Conservation (phyloP, 2,888 invertebrate species). For the Synergus itoensis region DNA sequence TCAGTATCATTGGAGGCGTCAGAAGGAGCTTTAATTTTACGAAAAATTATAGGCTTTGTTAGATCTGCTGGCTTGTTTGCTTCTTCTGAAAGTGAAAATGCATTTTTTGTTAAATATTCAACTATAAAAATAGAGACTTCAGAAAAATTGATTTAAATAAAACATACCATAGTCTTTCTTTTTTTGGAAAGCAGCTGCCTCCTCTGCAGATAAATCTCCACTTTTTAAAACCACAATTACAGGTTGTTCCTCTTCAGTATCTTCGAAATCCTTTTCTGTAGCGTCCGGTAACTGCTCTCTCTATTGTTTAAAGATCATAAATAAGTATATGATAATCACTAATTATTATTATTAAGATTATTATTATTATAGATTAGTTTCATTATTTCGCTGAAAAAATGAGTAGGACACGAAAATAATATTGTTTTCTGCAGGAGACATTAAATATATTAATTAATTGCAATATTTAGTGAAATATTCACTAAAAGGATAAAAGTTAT, state of each 20-base stretch:
- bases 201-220: constrained; percentile 81
- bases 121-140: background rate
- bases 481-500: too few relatives aligned
- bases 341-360: background rate
- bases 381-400: background rate
- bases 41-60: constrained; percentile 81
- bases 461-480: background rate
- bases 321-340: background rate
- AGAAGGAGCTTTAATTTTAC: constrained; percentile 57
- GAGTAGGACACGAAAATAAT: background rate
- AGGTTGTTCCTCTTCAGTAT: constrained; percentile 80
- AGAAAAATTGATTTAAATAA: constrained; percentile 36
- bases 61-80: constrained; percentile 82
- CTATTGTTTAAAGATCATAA: constrained; percentile 57
- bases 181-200: constrained; percentile 76
- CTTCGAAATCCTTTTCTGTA: constrained; percentile 70
- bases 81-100: constrained; percentile 78
- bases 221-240: constrained; percentile 80
- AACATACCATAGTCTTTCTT: constrained; percentile 68
- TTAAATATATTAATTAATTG: background rate
- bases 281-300: constrained; percentile 64
- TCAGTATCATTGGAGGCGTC: constrained; percentile 57
- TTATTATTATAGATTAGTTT: background rate
- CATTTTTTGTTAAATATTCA: constrained; percentile 18
- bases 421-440: background rate